Conservation (phyloP, 2,797 vertebrate genomes). For the Ctenochaetus hawaiiensis region DNA sequence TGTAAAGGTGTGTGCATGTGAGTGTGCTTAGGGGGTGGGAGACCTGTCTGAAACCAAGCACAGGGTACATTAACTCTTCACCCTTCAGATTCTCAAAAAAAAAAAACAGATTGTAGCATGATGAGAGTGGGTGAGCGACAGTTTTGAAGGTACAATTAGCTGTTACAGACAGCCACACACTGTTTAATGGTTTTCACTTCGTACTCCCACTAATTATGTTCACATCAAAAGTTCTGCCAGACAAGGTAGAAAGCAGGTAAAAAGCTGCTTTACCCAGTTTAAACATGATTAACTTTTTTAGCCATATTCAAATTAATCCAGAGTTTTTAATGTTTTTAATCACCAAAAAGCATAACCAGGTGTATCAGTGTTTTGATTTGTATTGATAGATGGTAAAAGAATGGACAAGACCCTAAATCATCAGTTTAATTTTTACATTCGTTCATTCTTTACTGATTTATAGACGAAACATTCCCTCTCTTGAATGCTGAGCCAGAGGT, state of each 20-base stretch:
- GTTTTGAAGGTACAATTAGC: conserved; percentile 53
- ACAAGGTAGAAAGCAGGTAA: conserved; percentile 1
- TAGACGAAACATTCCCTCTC: not conserved
- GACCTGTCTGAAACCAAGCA: conserved; percentile 13
- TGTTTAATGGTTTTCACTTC: conserved; percentile 28
- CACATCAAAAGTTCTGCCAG: conserved; percentile 28
- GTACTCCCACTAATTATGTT: conserved; percentile 33
- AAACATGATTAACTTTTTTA: no score
- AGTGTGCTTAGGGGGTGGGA: conserved; percentile 7
- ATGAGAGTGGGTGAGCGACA: conserved; percentile 8
- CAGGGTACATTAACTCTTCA: conserved; percentile 15
- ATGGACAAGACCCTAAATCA: no score
- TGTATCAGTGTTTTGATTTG: no score
- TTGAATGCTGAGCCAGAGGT: not conserved
- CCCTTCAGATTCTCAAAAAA: conserved; percentile 54
- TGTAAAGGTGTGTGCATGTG: conserved; percentile 2
- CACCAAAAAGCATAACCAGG: no score
- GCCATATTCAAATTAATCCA: no score
- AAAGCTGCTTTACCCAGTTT: no score
- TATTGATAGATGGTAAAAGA: no score
- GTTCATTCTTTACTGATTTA: not conserved
- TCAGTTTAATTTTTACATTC: no score
- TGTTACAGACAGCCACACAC: conserved; percentile 15
- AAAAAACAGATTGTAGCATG: conserved; percentile 48
- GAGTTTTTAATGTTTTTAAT: no score